Percentiles rank a stretch among this genome's conserved stretches.
phyloP scores from a whole-genome alignment of 2,888 invertebrate genomes.

The Tetanocera ferruginea region DNA sequence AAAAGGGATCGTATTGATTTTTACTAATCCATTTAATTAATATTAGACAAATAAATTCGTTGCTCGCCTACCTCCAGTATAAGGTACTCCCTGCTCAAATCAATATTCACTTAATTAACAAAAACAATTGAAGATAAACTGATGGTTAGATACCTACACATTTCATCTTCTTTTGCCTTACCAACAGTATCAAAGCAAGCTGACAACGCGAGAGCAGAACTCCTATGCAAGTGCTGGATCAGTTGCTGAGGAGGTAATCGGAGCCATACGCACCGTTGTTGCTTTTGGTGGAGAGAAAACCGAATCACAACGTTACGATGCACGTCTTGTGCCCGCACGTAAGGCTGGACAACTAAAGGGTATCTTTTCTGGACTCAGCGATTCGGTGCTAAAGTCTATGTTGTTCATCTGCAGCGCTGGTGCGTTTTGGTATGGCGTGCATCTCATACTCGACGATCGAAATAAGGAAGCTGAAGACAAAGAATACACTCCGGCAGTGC shows the following conservation, averaged over 20 bases:
- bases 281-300: constrained; percentile 83
- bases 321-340: constrained; percentile 73
- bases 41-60: no score
- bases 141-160: background rate
- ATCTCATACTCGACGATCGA: constrained; percentile 77
- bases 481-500: constrained; percentile 77
- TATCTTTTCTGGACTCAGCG: constrained; percentile 77
- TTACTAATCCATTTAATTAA: no score
- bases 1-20: no score
- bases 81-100: no score
- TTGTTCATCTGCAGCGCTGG: constrained; percentile 80
- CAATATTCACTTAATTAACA: no score
- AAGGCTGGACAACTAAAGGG: constrained; percentile 76
- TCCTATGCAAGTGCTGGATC: constrained; percentile 83
- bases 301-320: constrained; percentile 74
- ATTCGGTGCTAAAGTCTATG: constrained; percentile 80
- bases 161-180: background rate
- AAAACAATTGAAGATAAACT: no score
- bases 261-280: constrained; percentile 80
- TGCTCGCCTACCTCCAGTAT: no score
- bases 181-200: constrained; percentile 75
- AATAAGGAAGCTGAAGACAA: constrained; percentile 71
- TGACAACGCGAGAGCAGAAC: constrained; percentile 76
- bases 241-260: constrained; percentile 82
- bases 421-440: constrained; percentile 85